These are phyloP conservation scores for Perognathus longimembris DNA, from an alignment of 2,113 vertebrate species.

Conservation along the genomic window DNA sequence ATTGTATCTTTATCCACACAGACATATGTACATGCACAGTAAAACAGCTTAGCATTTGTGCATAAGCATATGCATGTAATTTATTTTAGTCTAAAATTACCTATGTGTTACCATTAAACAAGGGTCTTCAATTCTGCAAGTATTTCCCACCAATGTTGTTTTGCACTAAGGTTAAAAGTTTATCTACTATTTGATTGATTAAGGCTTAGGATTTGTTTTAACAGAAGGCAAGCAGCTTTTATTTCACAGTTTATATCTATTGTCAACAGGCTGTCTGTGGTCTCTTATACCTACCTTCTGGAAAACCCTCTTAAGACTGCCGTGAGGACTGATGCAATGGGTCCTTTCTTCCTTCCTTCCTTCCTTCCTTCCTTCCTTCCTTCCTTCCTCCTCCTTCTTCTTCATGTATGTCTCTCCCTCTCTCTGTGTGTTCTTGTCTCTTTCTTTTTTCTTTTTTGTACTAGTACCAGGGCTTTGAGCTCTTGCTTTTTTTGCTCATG, in stretches of 20 bases:
- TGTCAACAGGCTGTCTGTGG: neutral
- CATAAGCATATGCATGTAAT: neutral
- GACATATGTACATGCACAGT: neutral
- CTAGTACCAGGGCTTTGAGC: too few species aligned
- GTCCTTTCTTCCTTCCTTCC: neutral
- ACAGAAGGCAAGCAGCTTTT: neutral
- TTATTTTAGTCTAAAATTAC: neutral
- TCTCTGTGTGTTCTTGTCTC: too few species aligned
- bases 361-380: too few species aligned
- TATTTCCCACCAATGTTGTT: neutral
- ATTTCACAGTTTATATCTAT: neutral
- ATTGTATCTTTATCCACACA: neutral
- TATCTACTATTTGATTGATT: neutral
- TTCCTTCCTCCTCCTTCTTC: too few species aligned
- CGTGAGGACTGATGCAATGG: constrained; percentile 80
- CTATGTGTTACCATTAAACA: neutral
- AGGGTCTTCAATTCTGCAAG: neutral
- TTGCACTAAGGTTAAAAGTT: neutral
- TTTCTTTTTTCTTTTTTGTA: too few species aligned
- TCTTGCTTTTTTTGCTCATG: too few species aligned
- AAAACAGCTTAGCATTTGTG: neutral
- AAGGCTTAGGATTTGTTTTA: neutral
- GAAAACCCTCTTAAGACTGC: constrained; percentile 78
- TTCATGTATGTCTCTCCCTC: too few species aligned
- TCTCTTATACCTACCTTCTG: constrained; percentile 74